Evolutionary conservation across 2,888 invertebrate species (phyloP).

Genomic region (Zaprionus lineosus): DNA sequence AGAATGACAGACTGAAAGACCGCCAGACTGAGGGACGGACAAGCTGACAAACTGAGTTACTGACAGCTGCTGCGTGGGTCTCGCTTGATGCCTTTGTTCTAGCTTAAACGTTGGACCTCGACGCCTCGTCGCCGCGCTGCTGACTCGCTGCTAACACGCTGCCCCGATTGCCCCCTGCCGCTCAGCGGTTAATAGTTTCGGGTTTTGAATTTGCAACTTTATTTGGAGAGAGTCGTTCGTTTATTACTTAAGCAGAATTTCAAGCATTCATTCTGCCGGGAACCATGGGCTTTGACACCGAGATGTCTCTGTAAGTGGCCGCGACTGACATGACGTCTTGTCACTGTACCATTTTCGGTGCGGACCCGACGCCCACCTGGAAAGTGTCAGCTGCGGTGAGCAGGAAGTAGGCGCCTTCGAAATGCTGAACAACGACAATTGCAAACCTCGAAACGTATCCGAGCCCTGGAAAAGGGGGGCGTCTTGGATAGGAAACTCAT

Average conservation of each 20-base stretch:
- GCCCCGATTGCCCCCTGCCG: no score
- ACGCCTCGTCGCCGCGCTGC: slow-evolving; percentile 61
- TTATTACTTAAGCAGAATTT: slow-evolving; percentile 43
- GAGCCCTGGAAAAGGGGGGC: no score
- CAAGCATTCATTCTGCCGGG: slow-evolving; percentile 44
- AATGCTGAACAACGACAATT: slow-evolving; percentile 14
- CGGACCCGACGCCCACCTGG: slow-evolving; percentile 48
- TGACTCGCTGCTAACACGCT: slow-evolving; percentile 10
- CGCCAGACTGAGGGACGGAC: slow-evolving; percentile 18
- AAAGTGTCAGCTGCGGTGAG: slow-evolving; percentile 25
- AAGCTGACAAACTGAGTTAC: slow-evolving; percentile 47
- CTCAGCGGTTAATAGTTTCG: slow-evolving; percentile 37
- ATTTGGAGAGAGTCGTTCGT: slow-evolving; percentile 52
- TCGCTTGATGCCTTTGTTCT: slow-evolving; percentile 59
- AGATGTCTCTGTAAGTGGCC: slow-evolving; percentile 40
- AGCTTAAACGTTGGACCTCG: slow-evolving; percentile 46
- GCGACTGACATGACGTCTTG: slow-evolving; percentile 46
- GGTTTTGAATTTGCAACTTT: slow-evolving; percentile 52
- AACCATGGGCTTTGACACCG: not conserved
- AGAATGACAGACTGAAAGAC: not conserved
- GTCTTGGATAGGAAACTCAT: slow-evolving; percentile 16
- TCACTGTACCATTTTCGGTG: slow-evolving; percentile 57
- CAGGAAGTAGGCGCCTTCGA: slow-evolving; percentile 45
- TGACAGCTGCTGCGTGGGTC: slow-evolving; percentile 67
- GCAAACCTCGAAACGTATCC: slow-evolving; percentile 25